phyloP scores from a whole-genome alignment of 1,140 invertebrate species.

The Eriocheir sinensis region DNA sequence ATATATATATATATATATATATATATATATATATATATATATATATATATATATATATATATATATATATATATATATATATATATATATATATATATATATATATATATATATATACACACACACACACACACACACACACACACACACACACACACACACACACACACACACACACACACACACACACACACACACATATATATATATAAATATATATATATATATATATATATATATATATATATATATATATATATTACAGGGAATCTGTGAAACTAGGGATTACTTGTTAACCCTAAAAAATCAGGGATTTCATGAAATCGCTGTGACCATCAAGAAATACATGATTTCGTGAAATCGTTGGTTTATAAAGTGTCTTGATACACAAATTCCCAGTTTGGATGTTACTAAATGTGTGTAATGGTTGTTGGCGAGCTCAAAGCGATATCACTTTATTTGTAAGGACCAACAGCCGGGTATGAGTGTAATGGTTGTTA shows the following conservation, averaged over 20 bases:
- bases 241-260: constrained; percentile 28
- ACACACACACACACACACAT: constrained; percentile 1
- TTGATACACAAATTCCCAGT: too few species aligned
- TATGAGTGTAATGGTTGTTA: too few species aligned
- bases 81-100: constrained; percentile 45
- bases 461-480: too few species aligned
- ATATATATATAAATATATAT: neutral
- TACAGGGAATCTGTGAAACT: too few species aligned
- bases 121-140: neutral
- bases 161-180: neutral
- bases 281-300: too few species aligned
- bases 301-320: too few species aligned
- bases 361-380: too few species aligned
- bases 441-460: too few species aligned
- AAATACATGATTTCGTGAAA: too few species aligned
- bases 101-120: constrained; percentile 40
- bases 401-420: too few species aligned
- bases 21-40: neutral
- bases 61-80: constrained; percentile 45
- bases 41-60: constrained; percentile 23
- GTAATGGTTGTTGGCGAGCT: too few species aligned
- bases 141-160: neutral
- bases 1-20: neutral
- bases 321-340: too few species aligned
- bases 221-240: constrained; percentile 28